A percentile compares a stretch with the other conserved stretches of the same genome.
Conservation (phyloP, 2,113 vertebrate genomes). For the Prunella fulvescens region DNA sequence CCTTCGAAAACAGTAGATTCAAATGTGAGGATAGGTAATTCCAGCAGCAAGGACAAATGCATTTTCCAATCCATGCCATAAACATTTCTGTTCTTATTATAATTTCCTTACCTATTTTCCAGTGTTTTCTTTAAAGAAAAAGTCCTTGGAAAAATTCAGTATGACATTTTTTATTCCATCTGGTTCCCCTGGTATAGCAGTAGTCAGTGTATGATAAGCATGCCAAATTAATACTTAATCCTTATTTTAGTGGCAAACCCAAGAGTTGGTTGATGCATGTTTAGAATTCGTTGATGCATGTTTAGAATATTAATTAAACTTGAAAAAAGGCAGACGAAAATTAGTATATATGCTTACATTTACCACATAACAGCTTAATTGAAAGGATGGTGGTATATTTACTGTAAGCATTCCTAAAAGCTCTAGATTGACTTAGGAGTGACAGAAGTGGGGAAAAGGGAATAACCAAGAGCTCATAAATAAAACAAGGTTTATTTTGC, state of each 20-base stretch:
- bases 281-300: neutral
- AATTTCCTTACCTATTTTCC: neutral
- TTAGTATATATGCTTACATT: constrained; percentile 12
- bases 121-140: neutral
- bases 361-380: neutral
- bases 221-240: constrained; percentile 51
- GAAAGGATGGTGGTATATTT: neutral
- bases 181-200: constrained; percentile 2
- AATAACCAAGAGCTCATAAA: neutral
- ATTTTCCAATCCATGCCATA: neutral
- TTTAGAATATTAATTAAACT: constrained; percentile 21
- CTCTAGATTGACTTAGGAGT: neutral
- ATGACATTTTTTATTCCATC: constrained; percentile 15
- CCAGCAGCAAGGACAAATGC: neutral
- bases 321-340: neutral
- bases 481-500: neutral
- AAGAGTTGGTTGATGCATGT: neutral
- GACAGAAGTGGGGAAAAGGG: neutral
- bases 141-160: neutral
- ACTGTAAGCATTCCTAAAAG: neutral
- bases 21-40: neutral
- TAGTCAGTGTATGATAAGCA: constrained; percentile 23
- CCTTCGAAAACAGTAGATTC: neutral
- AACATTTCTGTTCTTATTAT: neutral
- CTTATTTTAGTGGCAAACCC: constrained; percentile 53